Conservation (phyloP, 2,113 vertebrate genomes). For the Notiomystis cincta region DNA sequence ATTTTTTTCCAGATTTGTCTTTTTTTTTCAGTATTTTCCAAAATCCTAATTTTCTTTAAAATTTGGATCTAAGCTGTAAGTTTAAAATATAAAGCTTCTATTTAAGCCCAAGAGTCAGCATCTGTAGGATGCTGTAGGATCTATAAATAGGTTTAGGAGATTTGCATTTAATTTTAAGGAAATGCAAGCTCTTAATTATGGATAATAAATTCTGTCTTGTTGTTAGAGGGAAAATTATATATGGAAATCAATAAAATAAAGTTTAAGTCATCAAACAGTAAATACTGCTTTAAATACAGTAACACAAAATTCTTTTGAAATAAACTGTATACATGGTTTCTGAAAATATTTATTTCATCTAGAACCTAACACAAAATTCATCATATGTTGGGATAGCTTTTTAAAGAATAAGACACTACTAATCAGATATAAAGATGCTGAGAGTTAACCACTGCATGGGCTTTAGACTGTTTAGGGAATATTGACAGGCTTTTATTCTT, state of each 20-base stretch:
- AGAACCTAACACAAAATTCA: not conserved
- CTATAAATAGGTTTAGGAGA: not conserved
- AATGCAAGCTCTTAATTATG: not conserved
- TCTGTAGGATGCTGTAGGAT: not conserved
- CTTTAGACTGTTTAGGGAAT: not conserved
- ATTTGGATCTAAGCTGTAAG: not conserved
- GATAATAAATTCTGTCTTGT: not conserved
- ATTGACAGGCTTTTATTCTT: not conserved
- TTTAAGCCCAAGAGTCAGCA: not conserved
- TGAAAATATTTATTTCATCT: not conserved
- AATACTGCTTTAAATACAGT: not conserved
- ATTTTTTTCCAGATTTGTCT: not conserved
- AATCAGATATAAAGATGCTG: not conserved
- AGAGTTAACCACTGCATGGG: not conserved
- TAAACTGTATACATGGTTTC: not conserved
- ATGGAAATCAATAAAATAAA: not conserved
- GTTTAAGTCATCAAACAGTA: not conserved
- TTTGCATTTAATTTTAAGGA: not conserved
- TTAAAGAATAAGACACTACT: not conserved
- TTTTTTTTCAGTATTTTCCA: not conserved
- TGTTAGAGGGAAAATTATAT: not conserved
- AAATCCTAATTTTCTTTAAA: not conserved
- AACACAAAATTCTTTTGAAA: not conserved
- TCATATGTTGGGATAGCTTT: not conserved
- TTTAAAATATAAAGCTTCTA: not conserved